Base-by-base conservation (phyloP, 1,140 invertebrate species). In the Ceratina japonica region DNA sequence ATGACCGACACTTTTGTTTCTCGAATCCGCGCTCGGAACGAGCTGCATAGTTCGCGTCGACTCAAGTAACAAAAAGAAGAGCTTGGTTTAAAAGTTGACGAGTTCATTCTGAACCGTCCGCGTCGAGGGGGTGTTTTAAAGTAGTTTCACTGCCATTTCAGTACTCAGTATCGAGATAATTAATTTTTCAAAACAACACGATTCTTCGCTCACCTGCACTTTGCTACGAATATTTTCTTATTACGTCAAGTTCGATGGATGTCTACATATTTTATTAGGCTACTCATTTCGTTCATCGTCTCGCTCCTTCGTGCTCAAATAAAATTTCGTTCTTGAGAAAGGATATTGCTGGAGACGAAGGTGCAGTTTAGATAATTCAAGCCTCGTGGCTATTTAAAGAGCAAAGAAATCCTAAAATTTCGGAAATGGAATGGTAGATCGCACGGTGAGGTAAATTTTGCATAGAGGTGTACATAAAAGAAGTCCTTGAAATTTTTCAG, bases 1-100 rank as follows among this genome's bases (percentile, higher is more conserved):
- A 69, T 68, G 73, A 58, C 63, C 31, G 73, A 58, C 73, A 68
- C 20, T 75, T 75, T 68, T 68, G 73, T 49, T 49, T 58, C 52
- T 12, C 13, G 31, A 37, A 65, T n/a, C 62, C 24, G 16, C n/a
- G 51, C 16, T 16, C 5, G 15, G 18, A 27, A n/a, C n/a, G n/a
- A 37, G n/a, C 62, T 49, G 3, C 18, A 51, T 76, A 18, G 75
- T 8, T n/a, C 37, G 20, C 61, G 22, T 18, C n/a, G 27, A 31
- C 72, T 8, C n/a, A 51, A 15, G n/a, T 7, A 59, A 37, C 20
- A 27, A 59, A 51, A 18, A 22, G 44, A 0, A 16, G 15, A 44
- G 13, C 18, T 2, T 2, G 37, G 61, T 3, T 64, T 18, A 18
- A 54, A 63, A 64, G 16, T 31, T 54, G 12, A 58, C 24, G 44